Conservation (phyloP, 2,888 invertebrate species). For the Papilio protenor region DNA sequence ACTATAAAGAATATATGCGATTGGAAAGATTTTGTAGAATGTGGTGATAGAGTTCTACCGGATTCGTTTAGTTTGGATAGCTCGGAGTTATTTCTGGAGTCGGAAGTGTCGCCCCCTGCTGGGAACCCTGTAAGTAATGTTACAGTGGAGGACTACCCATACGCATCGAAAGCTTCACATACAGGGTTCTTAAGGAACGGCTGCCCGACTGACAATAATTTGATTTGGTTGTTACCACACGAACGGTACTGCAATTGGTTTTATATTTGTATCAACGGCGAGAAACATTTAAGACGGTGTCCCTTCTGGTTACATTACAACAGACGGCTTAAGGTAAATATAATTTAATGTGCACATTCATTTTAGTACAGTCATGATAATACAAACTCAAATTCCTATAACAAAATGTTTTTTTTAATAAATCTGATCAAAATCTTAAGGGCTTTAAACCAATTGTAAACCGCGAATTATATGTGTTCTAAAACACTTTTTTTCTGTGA, state of each 20-base stretch:
- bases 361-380: neutral
- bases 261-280: constrained; percentile 73
- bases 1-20: constrained; percentile 83
- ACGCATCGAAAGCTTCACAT: neutral
- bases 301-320: constrained; percentile 64
- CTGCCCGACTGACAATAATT: constrained; percentile 66
- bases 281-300: constrained; percentile 59
- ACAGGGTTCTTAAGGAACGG: constrained; percentile 64
- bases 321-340: constrained; percentile 60
- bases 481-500: neutral
- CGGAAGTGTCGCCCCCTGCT: neutral
- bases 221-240: constrained; percentile 71
- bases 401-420: too few species aligned
- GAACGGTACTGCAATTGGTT: constrained; percentile 64
- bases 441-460: neutral
- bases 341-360: neutral
- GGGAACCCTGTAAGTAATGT: neutral
- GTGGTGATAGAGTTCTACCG: constrained; percentile 70
- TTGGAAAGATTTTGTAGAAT: constrained; percentile 85
- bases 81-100: constrained; percentile 12
- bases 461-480: neutral
- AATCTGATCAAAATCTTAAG: neutral
- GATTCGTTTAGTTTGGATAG: constrained; percentile 18
- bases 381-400: neutral
- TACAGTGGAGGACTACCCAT: neutral